phyloP scores from a whole-genome alignment of 2,888 invertebrate species.

The Ophion obscuratus region DNA sequence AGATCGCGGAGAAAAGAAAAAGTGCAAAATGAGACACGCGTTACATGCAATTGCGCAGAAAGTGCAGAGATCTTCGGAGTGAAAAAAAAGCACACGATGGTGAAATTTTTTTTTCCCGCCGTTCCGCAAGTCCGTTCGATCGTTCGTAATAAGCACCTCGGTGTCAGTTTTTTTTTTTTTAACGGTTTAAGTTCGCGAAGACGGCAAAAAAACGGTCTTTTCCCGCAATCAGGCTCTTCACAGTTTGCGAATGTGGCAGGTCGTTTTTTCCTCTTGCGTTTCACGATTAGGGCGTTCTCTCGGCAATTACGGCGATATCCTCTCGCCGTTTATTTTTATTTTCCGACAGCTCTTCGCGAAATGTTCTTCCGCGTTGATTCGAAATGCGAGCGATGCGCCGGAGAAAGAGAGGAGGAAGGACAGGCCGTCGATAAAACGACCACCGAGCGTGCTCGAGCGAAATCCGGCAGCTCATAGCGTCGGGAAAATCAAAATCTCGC shows the following conservation, averaged over 20 bases:
- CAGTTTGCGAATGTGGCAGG: background rate
- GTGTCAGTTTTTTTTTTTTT: conserved; percentile 20
- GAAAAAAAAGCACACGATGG: background rate
- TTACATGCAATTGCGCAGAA: conserved; percentile 42
- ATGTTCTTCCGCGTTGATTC: background rate
- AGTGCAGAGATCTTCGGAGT: conserved; percentile 7
- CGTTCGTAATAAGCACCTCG: conserved; percentile 32
- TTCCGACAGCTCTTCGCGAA: conserved; percentile 9
- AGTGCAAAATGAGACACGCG: conserved; percentile 5
- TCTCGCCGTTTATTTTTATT: background rate
- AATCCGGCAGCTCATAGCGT: background rate
- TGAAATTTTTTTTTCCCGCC: conserved; percentile 19
- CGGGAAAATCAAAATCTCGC: too few relatives aligned
- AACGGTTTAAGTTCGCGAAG: conserved; percentile 5
- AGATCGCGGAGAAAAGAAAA: background rate
- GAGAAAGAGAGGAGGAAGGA: background rate
- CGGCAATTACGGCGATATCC: conserved; percentile 19
- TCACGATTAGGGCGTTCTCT: conserved; percentile 46
- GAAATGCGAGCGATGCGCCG: background rate
- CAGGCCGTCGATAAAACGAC: background rate
- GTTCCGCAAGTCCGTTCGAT: conserved; percentile 32
- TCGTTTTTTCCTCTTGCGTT: conserved; percentile 1
- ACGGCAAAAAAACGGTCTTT: conserved; percentile 34
- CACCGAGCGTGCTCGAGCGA: background rate
- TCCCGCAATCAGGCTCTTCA: conserved; percentile 20